Base-by-base conservation (phyloP, 2,888 invertebrate species). In the Azorinus chamasolen region DNA sequence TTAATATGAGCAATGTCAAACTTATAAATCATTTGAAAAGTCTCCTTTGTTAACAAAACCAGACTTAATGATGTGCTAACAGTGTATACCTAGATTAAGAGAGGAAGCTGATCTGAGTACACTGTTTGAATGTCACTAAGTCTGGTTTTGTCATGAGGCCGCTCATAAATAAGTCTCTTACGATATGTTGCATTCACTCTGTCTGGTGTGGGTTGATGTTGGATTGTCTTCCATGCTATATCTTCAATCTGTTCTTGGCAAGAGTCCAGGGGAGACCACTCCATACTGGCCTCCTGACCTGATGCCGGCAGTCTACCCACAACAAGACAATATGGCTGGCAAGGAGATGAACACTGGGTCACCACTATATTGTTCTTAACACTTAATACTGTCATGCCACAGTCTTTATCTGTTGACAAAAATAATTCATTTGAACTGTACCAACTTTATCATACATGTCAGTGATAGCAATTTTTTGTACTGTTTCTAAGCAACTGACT, bases 351-450 rank as follows among this genome's bases (percentile, higher is more conserved):
- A 50, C 84, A 86, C n/a, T 73, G 57, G 16, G 88, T 84, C 1
- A 92, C 66, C 8, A 92, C 73, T 20, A 83, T 50, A 68, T 91
- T 88, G 12, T 84, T 72, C 16, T 76, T 53, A 3, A 91, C 83
- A 82, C 89, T 89, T 25, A 89, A 50, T 24, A 91, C 65, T 10
- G n/a, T 55, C 69, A 83, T 75, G 54, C 83, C 72, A 32, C 32
- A 32, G 32, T 32, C 32, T 25, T 22, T 58, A n/a, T 45, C 12
- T 58, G 18, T 20, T 6, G 14, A 57, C 6, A n/a, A 32, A 24
- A 6, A 37, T 2, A 3, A 24, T 58, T 14, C 41, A 16, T 1
- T 2, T 18, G 2, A 27, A 24, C 10, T 54, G 37, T 27, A 16
- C 16, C 16, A n/a, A n/a, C n/a, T 16, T 41, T 41, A 41, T n/a